These are phyloP conservation scores for Notamacropus eugenii DNA, from an alignment of 2,797 vertebrate species.

Conservation along the genomic window DNA sequence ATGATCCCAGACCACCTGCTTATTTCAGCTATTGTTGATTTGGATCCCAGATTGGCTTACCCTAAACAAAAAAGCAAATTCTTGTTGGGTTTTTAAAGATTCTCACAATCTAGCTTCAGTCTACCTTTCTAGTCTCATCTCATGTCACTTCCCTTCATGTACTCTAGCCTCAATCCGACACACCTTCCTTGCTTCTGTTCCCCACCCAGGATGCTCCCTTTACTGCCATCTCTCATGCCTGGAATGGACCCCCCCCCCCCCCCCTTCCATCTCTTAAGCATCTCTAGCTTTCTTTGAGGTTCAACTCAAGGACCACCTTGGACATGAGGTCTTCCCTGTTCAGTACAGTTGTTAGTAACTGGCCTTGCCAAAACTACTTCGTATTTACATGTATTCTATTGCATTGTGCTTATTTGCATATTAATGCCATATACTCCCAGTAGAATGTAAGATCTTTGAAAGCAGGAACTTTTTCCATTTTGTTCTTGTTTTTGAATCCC, in stretches of 20 bases:
- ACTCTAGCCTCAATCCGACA: background rate
- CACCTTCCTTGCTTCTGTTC: background rate
- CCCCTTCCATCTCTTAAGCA: background rate
- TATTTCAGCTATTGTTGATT: constrained; percentile 49
- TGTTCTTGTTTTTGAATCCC: background rate
- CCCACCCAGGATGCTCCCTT: background rate
- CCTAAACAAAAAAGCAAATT: background rate
- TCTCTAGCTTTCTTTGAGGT: background rate
- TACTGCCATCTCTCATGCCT: background rate
- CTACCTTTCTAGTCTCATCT: background rate
- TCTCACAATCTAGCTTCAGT: background rate
- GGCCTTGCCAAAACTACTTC: background rate
- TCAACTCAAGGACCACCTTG: background rate
- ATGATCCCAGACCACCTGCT: background rate
- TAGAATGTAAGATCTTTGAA: background rate
- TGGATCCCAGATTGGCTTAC: constrained; percentile 41
- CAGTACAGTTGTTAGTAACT: background rate
- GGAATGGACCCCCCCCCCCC: background rate
- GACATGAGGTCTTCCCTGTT: background rate
- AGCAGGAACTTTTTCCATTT: background rate
- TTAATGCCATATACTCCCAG: background rate
- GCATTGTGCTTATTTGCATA: background rate
- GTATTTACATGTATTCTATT: background rate
- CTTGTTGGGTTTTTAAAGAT: constrained; percentile 28
- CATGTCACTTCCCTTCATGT: background rate